phyloP scores from a whole-genome alignment of 2,113 vertebrate species.

The Pontoporia blainvillei region DNA sequence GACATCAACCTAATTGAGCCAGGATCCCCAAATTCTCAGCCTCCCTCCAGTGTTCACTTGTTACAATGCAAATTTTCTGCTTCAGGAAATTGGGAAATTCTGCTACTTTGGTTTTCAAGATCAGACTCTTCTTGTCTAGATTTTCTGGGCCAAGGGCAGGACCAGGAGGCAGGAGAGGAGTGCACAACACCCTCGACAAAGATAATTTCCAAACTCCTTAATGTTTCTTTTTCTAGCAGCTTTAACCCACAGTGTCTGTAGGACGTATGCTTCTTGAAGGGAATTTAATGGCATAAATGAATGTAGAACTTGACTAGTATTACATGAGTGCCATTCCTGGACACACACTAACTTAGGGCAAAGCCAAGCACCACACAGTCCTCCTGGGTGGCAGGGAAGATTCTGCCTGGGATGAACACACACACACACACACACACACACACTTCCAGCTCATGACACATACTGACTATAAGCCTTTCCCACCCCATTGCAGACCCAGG shows the following conservation, averaged over 20 bases:
- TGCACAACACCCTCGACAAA: not conserved
- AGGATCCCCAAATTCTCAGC: not conserved
- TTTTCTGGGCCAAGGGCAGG: not conserved
- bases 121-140: not conserved
- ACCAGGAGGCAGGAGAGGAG: not conserved
- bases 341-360: not conserved
- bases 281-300: not conserved
- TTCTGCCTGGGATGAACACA: not conserved
- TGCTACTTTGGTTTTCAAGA: slow-evolving; percentile 18
- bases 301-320: not conserved
- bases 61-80: not conserved
- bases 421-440: not conserved
- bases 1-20: not conserved
- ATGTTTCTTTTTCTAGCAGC: not conserved
- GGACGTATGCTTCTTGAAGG: not conserved
- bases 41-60: not conserved
- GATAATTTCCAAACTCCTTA: not conserved
- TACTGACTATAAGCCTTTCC: not conserved
- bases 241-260: not conserved
- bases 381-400: not conserved
- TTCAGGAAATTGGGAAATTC: not conserved
- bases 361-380: not conserved
- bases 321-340: not conserved
- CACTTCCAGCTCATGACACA: not conserved
- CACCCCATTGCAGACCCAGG: not conserved